These are phyloP conservation scores for Gadus macrocephalus DNA, from an alignment of 2,113 vertebrate genomes.

Conservation along the genomic window DNA sequence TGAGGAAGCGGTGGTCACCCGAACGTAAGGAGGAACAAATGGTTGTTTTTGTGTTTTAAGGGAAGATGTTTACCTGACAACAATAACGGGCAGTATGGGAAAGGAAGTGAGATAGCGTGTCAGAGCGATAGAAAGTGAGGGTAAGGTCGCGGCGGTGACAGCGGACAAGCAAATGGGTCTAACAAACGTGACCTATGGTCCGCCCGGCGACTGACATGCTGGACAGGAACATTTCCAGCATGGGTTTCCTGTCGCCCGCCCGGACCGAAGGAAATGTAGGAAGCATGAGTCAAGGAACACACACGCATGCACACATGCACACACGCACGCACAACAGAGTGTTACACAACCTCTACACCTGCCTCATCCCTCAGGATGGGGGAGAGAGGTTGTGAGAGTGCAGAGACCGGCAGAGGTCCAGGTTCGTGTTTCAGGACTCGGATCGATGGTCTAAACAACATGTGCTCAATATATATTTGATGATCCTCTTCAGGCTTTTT, in stretches of 20 bases:
- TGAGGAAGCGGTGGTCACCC: too few species aligned
- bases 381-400: neutral
- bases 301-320: slow-evolving; percentile 21
- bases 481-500: too few species aligned
- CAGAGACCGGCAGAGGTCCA: too few species aligned
- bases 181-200: slow-evolving; percentile 55
- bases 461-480: too few species aligned
- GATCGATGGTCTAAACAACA: too few species aligned
- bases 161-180: slow-evolving; percentile 41
- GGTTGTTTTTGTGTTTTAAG: neutral
- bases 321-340: neutral
- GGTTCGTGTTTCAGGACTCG: too few species aligned
- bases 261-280: slow-evolving; percentile 61
- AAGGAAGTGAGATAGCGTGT: slow-evolving; percentile 24
- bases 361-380: slow-evolving; percentile 47
- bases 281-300: slow-evolving; percentile 39
- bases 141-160: slow-evolving; percentile 30
- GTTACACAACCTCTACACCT: slow-evolving; percentile 49
- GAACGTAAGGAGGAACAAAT: neutral
- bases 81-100: slow-evolving; percentile 9
- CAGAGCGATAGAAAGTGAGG: slow-evolving; percentile 28
- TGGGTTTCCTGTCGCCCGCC: slow-evolving; percentile 64
- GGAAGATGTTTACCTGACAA: slow-evolving; percentile 6
- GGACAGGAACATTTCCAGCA: slow-evolving; percentile 47
- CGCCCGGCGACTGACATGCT: slow-evolving; percentile 35